A percentile compares a stretch with the other conserved stretches of the same genome.
Conservation (phyloP, 2,113 vertebrate genomes). For the Ochotona princeps region DNA sequence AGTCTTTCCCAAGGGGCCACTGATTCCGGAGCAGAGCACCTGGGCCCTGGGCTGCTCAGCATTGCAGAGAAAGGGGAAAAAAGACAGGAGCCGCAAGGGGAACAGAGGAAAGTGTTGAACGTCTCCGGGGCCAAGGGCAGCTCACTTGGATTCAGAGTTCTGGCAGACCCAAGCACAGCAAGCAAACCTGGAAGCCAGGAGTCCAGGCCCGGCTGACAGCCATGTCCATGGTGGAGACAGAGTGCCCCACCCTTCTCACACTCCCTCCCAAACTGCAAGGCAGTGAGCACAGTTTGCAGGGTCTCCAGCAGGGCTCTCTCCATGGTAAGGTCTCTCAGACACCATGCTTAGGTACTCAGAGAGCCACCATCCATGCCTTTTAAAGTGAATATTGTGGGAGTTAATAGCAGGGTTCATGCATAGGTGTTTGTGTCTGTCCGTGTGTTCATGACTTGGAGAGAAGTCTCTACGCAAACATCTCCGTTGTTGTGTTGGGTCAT, state of each 20-base stretch:
- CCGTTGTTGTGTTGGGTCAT: not conserved
- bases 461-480: not conserved
- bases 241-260: not conserved
- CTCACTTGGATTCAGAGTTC: not conserved
- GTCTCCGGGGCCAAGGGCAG: not conserved
- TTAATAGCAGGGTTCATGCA: not conserved
- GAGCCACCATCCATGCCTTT: not conserved
- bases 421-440: not conserved
- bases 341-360: not conserved
- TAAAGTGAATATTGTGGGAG: not conserved
- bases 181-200: not conserved
- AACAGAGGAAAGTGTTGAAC: not conserved
- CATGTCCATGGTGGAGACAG: not conserved
- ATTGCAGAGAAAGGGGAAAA: not conserved
- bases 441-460: not conserved
- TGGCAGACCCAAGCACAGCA: not conserved
- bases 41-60: not conserved
- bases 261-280: not conserved
- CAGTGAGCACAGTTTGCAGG: not conserved
- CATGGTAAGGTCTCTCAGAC: not conserved
- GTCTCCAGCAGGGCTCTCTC: not conserved
- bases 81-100: not conserved
- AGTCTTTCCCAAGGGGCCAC: not conserved
- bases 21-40: not conserved
- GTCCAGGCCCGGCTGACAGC: rapidly evolving